Evolutionary conservation across 2,888 invertebrate genomes (phyloP).

Genomic region (Oligia fasciuncula): DNA sequence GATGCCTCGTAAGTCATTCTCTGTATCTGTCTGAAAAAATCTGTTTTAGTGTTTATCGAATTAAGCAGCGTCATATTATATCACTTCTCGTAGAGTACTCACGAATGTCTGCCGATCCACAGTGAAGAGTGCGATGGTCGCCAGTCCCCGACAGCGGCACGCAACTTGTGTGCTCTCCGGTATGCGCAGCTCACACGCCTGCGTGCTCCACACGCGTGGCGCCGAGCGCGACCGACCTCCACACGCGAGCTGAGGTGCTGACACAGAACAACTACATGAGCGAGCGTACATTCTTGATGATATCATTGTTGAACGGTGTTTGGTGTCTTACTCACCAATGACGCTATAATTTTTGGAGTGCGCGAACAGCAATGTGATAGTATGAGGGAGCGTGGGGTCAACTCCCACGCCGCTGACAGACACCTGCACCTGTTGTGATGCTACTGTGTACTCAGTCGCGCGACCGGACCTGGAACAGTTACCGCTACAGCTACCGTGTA

Average conservation of each 20-base stretch:
- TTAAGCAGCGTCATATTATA: background rate
- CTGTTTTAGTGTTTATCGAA: background rate
- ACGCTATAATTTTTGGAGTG: constrained; percentile 84
- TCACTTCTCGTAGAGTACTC: constrained; percentile 62
- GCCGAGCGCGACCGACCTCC: constrained; percentile 83
- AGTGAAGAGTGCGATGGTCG: constrained; percentile 84
- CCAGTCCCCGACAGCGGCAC: constrained; percentile 83
- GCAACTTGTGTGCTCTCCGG: constrained; percentile 80
- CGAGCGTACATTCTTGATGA: background rate
- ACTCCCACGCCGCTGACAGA: constrained; percentile 76
- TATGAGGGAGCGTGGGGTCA: constrained; percentile 81
- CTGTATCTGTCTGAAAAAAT: constrained; percentile 80
- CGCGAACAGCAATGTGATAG: constrained; percentile 80
- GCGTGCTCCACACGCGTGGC: constrained; percentile 86
- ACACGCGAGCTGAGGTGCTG: constrained; percentile 83
- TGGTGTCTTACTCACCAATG: constrained; percentile 75
- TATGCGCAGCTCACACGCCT: constrained; percentile 82
- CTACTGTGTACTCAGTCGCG: constrained; percentile 91
- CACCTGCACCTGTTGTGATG: constrained; percentile 89
- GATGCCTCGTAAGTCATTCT: constrained; percentile 82
- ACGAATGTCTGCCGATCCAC: constrained; percentile 82
- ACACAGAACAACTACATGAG: constrained; percentile 4
- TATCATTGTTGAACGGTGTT: background rate
- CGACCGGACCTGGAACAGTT: constrained; percentile 90
- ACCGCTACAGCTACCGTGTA: constrained; percentile 71